A percentile compares a stretch with the other conserved stretches of the same genome.
These are phyloP conservation scores for Procambarus virginalis DNA, from an alignment of 1,140 invertebrate species.

Conservation along the genomic window DNA sequence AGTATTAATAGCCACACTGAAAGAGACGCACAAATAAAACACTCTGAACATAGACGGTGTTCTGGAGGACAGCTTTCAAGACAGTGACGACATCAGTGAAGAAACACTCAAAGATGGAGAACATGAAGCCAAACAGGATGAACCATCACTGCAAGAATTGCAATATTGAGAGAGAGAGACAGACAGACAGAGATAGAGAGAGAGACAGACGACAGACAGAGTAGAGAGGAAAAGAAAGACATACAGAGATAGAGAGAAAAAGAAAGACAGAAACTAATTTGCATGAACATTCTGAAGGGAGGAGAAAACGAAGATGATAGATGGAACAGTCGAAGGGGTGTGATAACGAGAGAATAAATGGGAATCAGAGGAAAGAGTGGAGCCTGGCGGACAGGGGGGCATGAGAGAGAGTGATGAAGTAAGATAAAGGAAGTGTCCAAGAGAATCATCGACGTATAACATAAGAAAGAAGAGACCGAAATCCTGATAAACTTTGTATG, in stretches of 20 bases:
- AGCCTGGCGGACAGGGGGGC: too few species aligned
- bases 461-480: not conserved
- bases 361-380: not conserved
- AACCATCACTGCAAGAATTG: too few species aligned
- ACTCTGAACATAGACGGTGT: too few species aligned
- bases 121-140: too few species aligned
- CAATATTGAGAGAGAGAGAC: not conserved
- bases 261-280: not conserved
- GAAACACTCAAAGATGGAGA: too few species aligned
- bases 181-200: not conserved
- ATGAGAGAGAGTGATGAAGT: not conserved
- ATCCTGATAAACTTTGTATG: not conserved
- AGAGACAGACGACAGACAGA: too few species aligned
- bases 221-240: not conserved
- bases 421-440: not conserved
- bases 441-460: not conserved
- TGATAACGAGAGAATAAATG: not conserved
- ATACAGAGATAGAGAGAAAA: not conserved
- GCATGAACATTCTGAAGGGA: not conserved
- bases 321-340: not conserved
- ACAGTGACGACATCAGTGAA: too few species aligned
- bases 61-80: too few species aligned
- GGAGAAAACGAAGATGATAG: not conserved
- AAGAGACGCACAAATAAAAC: too few species aligned
- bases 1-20: too few species aligned